phyloP scores from a whole-genome alignment of 1,140 invertebrate genomes.

The Parapsyche elsis region DNA sequence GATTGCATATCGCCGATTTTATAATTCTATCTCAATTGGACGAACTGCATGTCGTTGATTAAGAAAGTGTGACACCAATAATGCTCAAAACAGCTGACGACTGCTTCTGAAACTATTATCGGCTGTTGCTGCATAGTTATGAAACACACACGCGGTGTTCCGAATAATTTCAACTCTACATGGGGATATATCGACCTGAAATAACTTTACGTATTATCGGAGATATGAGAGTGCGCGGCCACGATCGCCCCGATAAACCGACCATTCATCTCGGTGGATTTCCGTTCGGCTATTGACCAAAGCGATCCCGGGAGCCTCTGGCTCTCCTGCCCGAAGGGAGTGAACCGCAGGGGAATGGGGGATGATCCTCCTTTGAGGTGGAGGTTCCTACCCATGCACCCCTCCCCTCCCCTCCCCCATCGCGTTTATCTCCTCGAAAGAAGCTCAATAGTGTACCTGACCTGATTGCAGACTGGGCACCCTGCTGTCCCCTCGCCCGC shows the following conservation, averaged over 20 bases:
- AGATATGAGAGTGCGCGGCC: not conserved
- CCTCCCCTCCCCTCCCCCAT: not conserved
- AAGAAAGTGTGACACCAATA: too few relatives aligned
- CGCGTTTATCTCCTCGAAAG: constrained; percentile 50
- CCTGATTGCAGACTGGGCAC: constrained; percentile 45
- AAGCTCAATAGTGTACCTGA: constrained; percentile 52
- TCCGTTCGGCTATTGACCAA: constrained; percentile 43
- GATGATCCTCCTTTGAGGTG: not conserved
- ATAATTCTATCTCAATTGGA: too few relatives aligned
- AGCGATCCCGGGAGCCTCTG: constrained; percentile 29
- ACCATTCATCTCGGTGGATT: constrained; percentile 43
- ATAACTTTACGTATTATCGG: not conserved
- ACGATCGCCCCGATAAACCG: constrained; percentile 24
- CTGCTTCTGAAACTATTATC: too few relatives aligned
- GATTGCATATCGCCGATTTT: too few relatives aligned
- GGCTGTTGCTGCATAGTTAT: too few relatives aligned
- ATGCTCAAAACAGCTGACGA: too few relatives aligned
- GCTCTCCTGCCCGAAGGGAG: too few relatives aligned
- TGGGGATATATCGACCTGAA: too few relatives aligned
- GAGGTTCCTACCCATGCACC: not conserved
- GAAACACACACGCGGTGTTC: too few relatives aligned
- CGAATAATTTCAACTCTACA: too few relatives aligned
- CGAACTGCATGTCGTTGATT: too few relatives aligned
- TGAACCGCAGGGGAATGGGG: not conserved
- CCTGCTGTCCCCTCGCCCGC: not conserved